Base-by-base conservation (phyloP, 2,113 vertebrate species). In the Guaruba guarouba region DNA sequence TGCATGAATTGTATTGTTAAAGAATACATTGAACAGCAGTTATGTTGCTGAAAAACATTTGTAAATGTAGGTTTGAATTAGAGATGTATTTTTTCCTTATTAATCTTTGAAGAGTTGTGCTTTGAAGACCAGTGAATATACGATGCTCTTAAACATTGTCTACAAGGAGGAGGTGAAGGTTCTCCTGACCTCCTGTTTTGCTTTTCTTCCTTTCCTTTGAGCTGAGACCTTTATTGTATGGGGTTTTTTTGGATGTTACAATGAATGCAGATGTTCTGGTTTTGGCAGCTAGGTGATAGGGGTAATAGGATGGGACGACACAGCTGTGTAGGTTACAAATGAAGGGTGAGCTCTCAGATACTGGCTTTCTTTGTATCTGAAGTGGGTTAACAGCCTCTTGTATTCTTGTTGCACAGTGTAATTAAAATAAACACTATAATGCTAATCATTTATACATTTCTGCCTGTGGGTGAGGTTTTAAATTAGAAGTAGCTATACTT, bases 371-470 rank as follows among this genome's bases (percentile, higher is more conserved):
- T 86, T 6, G 12, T 84, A 78, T 94, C 94, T 84, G 29, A 93
- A 93, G 67, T 41, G 86, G 87, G 49, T 92, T 97, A 93, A 89
- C 90, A 92, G 82, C 68, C 68, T 90, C 59, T 93, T 95, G 86
- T 57, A 93, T 96, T 96, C 90, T 92, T 96, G 91, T 96, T 97
- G 88, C 86, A 89, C 82, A 93, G 76, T 95, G 84, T 97, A 97
- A 97, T 97, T 98, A 97, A 96, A 96, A 97, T 97, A 96, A 98
- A 90, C 93, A 94, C 91, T 92, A 69, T 96, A 94, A 93, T 96
- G 85, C 88, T 97, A 96, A 96, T 97, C 48, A 95, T 81, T 96
- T 94, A 88, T 95, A 74, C 95, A 83, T 96, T 97, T 97, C 96
- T 97, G 97, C 97, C 95, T 71, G 71, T 95, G 96, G 97, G 95